These are phyloP conservation scores for Brachystomella parvula DNA, from an alignment of 1,140 invertebrate species.

Conservation along the genomic window DNA sequence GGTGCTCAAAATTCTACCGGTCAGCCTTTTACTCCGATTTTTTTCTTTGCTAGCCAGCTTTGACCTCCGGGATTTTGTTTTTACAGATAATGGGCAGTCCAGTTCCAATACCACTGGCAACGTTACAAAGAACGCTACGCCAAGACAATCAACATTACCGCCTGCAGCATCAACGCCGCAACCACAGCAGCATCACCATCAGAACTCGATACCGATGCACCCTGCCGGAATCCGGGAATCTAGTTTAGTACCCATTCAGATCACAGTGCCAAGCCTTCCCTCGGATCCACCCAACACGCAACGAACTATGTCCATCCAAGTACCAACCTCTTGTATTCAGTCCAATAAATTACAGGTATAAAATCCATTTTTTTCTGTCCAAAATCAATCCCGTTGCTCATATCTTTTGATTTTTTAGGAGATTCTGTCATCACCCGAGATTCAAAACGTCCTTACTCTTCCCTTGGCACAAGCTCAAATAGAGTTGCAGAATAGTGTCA, in stretches of 20 bases:
- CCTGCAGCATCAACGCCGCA: slow-evolving; percentile 38
- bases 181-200: slow-evolving; percentile 31
- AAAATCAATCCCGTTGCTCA: too few relatives aligned
- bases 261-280: slow-evolving; percentile 61
- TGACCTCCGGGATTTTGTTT: not conserved
- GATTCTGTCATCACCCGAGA: slow-evolving; percentile 68
- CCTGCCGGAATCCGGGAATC: slow-evolving; percentile 15
- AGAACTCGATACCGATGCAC: slow-evolving; percentile 19
- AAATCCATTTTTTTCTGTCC: not conserved
- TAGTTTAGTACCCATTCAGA: slow-evolving; percentile 48
- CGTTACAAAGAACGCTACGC: slow-evolving; percentile 16
- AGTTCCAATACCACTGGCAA: not conserved
- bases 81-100: slow-evolving; percentile 6
- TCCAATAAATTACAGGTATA: slow-evolving; percentile 34
- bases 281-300: slow-evolving; percentile 52
- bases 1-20: slow-evolving; percentile 15
- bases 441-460: slow-evolving; percentile 73
- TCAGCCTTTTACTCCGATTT: not conserved
- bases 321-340: slow-evolving; percentile 69
- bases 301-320: slow-evolving; percentile 68
- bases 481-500: slow-evolving; percentile 75
- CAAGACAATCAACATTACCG: slow-evolving; percentile 11
- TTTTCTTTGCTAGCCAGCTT: not conserved
- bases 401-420: slow-evolving; percentile 20
- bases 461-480: slow-evolving; percentile 66